A percentile compares a stretch with the other conserved stretches of the same genome.
Evolutionary conservation across 2,113 vertebrate species (phyloP).

Genomic region (Isurus oxyrinchus): DNA sequence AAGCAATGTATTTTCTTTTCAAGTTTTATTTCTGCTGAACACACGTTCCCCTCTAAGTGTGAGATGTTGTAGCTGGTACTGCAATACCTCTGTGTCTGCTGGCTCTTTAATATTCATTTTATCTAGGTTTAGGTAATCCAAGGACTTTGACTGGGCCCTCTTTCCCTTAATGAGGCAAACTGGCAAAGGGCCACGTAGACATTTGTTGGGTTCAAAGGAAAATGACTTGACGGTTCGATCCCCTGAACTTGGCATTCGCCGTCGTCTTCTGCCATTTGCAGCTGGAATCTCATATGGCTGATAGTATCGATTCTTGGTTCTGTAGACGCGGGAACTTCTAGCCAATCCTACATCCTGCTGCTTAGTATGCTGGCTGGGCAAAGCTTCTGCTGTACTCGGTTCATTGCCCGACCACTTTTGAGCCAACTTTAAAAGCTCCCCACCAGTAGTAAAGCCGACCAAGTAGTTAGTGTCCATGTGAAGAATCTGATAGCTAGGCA

Average conservation of each 20-base stretch:
- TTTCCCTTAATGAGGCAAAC: conserved; percentile 85
- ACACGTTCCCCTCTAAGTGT: conserved; percentile 79
- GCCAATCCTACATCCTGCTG: conserved; percentile 69
- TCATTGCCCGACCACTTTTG: conserved; percentile 70
- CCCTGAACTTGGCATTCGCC: conserved; percentile 89
- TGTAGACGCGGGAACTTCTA: conserved; percentile 73
- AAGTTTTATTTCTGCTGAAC: conserved; percentile 84
- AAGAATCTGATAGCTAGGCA: conserved; percentile 87
- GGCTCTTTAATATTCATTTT: conserved; percentile 87
- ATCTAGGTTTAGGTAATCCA: conserved; percentile 98
- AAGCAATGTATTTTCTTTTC: conserved; percentile 46
- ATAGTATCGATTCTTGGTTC: conserved; percentile 79
- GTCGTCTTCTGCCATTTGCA: conserved; percentile 71
- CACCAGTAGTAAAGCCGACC: conserved; percentile 88
- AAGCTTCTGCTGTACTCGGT: conserved; percentile 59
- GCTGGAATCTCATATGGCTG: conserved; percentile 91
- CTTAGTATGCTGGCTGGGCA: conserved; percentile 59
- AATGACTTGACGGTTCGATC: conserved; percentile 75
- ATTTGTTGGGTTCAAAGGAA: conserved; percentile 64
- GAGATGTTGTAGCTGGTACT: conserved; percentile 90
- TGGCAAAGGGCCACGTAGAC: conserved; percentile 74
- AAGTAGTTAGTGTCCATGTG: conserved; percentile 96
- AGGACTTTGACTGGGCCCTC: conserved; percentile 83
- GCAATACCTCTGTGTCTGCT: conserved; percentile 86
- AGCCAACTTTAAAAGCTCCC: conserved; percentile 87